Percentiles rank a stretch among this genome's conserved stretches.
phyloP scores from a whole-genome alignment of 2,888 invertebrate species.

The Caenorhabditis imperialis region DNA sequence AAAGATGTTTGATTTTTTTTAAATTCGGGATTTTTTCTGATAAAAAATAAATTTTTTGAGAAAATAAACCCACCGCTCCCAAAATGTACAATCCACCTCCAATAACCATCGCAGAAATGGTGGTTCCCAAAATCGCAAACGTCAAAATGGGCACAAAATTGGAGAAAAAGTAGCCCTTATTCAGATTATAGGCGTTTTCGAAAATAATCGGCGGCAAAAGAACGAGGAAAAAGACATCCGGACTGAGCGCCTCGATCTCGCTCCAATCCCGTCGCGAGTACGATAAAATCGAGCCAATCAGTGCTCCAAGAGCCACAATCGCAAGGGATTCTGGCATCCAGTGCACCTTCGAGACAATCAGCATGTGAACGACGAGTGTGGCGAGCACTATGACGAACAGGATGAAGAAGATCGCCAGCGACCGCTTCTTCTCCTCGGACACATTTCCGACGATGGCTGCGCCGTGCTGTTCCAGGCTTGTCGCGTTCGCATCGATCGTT shows the following conservation, averaged over 20 bases:
- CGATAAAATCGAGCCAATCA: constrained; percentile 71
- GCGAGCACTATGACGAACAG: constrained; percentile 93
- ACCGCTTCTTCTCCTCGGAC: constrained; percentile 65
- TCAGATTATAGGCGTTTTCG: constrained; percentile 98
- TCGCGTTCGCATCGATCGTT: constrained; percentile 56
- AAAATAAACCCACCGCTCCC: constrained; percentile 83
- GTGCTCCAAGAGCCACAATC: constrained; percentile 87
- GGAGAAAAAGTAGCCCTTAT: constrained; percentile 87
- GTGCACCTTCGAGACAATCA: constrained; percentile 94
- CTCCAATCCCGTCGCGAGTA: constrained; percentile 74
- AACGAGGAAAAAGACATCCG: constrained; percentile 94
- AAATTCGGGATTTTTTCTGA: too few species aligned
- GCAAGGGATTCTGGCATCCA: constrained; percentile 98
- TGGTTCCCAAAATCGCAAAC: constrained; percentile 97
- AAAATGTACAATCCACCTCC: constrained; percentile 95
- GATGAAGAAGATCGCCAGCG: constrained; percentile 91
- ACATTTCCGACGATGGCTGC: constrained; percentile 67
- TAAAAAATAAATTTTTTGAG: too few species aligned
- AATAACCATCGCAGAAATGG: constrained; percentile 95
- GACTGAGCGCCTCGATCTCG: constrained; percentile 67
- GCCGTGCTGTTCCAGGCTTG: constrained; percentile 63
- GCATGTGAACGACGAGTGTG: constrained; percentile 92
- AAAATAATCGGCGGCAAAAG: constrained; percentile 98
- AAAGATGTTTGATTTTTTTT: too few species aligned
- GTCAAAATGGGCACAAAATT: constrained; percentile 98